phyloP scores from a whole-genome alignment of 2,888 invertebrate species.

The Drosophila austrosaltans region DNA sequence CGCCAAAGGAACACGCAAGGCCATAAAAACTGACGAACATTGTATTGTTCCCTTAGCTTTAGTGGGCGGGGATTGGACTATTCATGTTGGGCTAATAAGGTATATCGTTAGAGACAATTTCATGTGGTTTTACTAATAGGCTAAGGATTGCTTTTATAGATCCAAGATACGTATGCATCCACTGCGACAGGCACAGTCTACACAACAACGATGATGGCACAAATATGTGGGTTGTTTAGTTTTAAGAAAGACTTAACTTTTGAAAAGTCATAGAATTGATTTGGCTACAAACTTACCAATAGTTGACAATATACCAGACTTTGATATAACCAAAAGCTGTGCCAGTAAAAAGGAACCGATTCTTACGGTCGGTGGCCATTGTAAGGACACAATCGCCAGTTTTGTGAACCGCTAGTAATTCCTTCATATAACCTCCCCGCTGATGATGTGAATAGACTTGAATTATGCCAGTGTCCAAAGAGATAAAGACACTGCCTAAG shows the following conservation, averaged over 20 bases:
- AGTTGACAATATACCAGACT: constrained; percentile 90
- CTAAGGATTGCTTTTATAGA: constrained; percentile 29
- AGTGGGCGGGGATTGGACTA: constrained; percentile 51
- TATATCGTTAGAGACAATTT: constrained; percentile 66
- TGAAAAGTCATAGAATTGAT: background rate
- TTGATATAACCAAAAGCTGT: constrained; percentile 90
- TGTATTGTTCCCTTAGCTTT: constrained; percentile 11
- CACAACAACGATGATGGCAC: no score
- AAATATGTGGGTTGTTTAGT: no score
- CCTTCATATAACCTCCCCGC: constrained; percentile 88
- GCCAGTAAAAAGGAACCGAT: constrained; percentile 90
- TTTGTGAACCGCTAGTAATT: constrained; percentile 89
- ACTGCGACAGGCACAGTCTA: no score
- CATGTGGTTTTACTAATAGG: constrained; percentile 65
- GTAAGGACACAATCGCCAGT: constrained; percentile 86
- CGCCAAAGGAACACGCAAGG: constrained; percentile 58
- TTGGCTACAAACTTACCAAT: constrained; percentile 83
- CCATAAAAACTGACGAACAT: constrained; percentile 15
- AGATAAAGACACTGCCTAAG: constrained; percentile 88
- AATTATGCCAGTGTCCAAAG: constrained; percentile 90
- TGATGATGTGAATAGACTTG: constrained; percentile 93
- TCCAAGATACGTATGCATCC: background rate
- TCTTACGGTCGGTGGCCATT: constrained; percentile 88
- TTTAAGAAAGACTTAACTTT: no score
- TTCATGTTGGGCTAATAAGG: constrained; percentile 64